Base-by-base conservation (phyloP, 2,888 invertebrate genomes). In the Diadegma fenestrale region DNA sequence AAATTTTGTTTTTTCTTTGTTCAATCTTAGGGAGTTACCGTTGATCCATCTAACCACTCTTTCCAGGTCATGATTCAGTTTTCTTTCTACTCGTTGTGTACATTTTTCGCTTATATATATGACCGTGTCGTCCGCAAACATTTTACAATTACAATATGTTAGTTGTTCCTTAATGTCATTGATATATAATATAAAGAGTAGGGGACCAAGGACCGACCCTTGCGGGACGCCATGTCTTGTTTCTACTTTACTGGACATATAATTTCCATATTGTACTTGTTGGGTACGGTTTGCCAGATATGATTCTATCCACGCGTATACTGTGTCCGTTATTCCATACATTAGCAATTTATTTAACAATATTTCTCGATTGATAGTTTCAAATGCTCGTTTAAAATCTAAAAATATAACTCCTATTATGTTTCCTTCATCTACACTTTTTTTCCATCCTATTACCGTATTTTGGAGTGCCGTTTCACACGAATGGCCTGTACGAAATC, bases 381-480 rank as follows among this genome's bases (percentile, higher is more conserved):
- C 73, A 19, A 80, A 80, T 2, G 72, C 64, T 41, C 64, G 14
- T 41, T 64, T 64, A 51, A 80, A 73, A 22, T 80, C 84, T 10
- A 86, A 43, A 19, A 86, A 84, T 10, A 86, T 82, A 12, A 84
- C 82, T 2, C 77, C 81, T 14, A 86, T 54, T 5, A 69, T 19
- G 64, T 78, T 43, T 14, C 78, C 72, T 26, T 78, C 22, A n/a
- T 85, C 84, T 2, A 72, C 14, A 5, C 41, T 54, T 17, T 22
- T 51, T 76, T 69, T 79, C 84, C 84, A 86, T 43, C n/a, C 58
- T 30, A 69, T 72, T 0, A 85, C 26, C 22, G 75, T 45, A 26
- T 76, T 71, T 33, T 85, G 81, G 6, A 85, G 37, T 22, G 84
- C 82, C 2, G 82, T 85, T 51, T 86, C 86, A 58, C 86, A 86